Evolutionary conservation across 2,797 vertebrate genomes (phyloP), one percentile per base, ranked within the genome.

Genomic region (Lacerta agilis): DNA sequence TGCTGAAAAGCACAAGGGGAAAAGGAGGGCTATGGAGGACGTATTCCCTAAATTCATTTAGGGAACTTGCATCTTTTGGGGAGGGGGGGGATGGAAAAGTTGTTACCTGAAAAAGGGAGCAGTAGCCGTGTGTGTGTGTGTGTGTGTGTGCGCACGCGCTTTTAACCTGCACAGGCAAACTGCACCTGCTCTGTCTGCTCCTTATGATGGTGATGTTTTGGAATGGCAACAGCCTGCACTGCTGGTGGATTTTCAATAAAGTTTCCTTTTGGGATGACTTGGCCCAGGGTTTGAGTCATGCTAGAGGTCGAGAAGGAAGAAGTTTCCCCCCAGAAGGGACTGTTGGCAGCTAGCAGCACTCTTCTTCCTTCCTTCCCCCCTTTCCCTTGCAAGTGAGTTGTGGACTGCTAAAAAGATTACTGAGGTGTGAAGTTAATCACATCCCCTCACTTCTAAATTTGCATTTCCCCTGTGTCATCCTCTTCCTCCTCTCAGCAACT

Each of bases 401-500:
- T 76, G 11, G 43, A 33, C 29, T 8, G 13, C 18, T 49, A 3
- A 7, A 49, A 33, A 2, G 3, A 45, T 49, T n/a, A 23, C 23
- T 0, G 23, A 25, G 11, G 33, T n/a, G 18, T 36, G 66, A 23
- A 43, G 55, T 64, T 64, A n/a, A 1, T 43, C 49, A 38, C 25
- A 25, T 1, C 27, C 78, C 71, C 29, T 43, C 79, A 2, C 27
- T 7, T 27, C 69, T 64, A 8, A 64, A 17, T n/a, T 29, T 23
- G 8, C 20, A 6, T 13, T 10, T 5, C 5, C 43, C 23, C 33
- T 29, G 20, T 2, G 15, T 6, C 6, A 1, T 4, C 23, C 1
- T 36, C n/a, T 9, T 4, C 5, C 15, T n/a, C 7, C 27, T 41
- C n/a, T n/a, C 15, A 6, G 43, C 43, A 25, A 7, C 58, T 9